Evolutionary conservation across 2,888 invertebrate species (phyloP).

Genomic region (Portevinia maculata): DNA sequence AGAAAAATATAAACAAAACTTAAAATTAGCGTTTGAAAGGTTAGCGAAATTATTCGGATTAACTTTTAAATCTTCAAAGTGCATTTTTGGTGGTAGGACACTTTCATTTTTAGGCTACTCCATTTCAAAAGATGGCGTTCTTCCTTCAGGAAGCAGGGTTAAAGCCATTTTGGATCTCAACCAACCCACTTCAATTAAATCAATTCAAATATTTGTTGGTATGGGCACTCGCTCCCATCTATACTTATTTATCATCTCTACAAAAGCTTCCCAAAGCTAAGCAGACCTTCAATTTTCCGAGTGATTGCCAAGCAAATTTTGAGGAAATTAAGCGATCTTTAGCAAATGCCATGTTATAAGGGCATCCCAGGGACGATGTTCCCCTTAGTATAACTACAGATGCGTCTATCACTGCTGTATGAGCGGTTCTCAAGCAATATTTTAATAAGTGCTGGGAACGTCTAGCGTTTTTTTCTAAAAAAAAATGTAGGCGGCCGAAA

Average conservation of each 20-base stretch:
- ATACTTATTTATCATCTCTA: too few relatives aligned
- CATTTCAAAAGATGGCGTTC: conserved; percentile 11
- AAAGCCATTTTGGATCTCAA: conserved; percentile 6
- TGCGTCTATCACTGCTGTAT: background rate
- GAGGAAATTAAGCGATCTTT: background rate
- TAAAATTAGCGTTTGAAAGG: background rate
- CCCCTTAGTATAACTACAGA: background rate
- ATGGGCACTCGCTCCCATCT: too few relatives aligned
- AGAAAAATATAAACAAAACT: background rate
- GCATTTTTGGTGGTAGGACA: too few relatives aligned
- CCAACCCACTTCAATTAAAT: conserved; percentile 14
- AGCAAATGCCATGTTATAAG: background rate
- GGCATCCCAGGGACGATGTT: background rate
- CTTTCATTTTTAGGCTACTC: conserved; percentile 3
- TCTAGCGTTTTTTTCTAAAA: too few relatives aligned
- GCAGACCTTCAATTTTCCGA: background rate
- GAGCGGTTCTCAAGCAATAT: too few relatives aligned
- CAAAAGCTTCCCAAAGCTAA: background rate
- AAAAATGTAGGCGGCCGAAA: too few relatives aligned
- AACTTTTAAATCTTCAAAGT: too few relatives aligned
- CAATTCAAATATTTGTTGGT: conserved; percentile 9
- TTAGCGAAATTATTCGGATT: too few relatives aligned
- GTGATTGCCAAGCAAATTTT: background rate
- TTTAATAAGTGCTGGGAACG: too few relatives aligned
- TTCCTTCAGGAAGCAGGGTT: conserved; percentile 7